A percentile compares a stretch with the other conserved stretches of the same genome.
Evolutionary conservation across 2,113 vertebrate species (phyloP).

Genomic region (Amphilophus citrinellus): DNA sequence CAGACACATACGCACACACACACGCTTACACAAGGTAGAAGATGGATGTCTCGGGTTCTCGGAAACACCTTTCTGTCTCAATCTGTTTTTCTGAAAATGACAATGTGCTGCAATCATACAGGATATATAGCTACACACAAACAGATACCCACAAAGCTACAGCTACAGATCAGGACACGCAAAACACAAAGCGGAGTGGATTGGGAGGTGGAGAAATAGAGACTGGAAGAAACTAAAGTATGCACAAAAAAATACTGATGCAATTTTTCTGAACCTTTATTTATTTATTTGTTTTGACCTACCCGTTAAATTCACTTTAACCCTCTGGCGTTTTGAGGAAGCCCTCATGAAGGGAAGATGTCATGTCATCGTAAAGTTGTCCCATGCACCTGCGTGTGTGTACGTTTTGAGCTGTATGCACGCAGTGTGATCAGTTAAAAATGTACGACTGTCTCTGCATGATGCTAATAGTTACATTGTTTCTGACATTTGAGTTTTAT

Average conservation of each 20-base stretch:
- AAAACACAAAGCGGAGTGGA: background rate
- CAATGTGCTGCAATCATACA: conserved; percentile 37
- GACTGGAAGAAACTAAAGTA: background rate
- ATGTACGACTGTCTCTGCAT: conserved; percentile 9
- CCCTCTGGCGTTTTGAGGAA: background rate
- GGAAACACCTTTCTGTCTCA: conserved; percentile 51
- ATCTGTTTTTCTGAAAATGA: conserved; percentile 62
- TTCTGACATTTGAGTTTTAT: conserved; percentile 37
- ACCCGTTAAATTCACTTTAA: background rate
- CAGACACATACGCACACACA: background rate
- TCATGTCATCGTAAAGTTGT: conserved; percentile 14
- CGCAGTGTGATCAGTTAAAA: background rate
- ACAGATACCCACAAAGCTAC: conserved; percentile 8
- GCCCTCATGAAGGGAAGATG: background rate
- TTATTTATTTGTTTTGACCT: background rate
- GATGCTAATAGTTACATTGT: conserved; percentile 60
- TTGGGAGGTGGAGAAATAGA: background rate
- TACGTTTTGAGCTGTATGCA: background rate
- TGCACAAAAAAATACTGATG: background rate
- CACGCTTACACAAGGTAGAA: conserved; percentile 15
- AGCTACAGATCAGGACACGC: conserved; percentile 19
- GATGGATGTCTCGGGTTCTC: conserved; percentile 60
- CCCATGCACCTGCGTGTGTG: background rate
- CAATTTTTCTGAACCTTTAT: background rate
- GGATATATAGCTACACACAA: conserved; percentile 39